Evolutionary conservation across 2,113 vertebrate species (phyloP).

Genomic region (Tricholaema leucomelas): DNA sequence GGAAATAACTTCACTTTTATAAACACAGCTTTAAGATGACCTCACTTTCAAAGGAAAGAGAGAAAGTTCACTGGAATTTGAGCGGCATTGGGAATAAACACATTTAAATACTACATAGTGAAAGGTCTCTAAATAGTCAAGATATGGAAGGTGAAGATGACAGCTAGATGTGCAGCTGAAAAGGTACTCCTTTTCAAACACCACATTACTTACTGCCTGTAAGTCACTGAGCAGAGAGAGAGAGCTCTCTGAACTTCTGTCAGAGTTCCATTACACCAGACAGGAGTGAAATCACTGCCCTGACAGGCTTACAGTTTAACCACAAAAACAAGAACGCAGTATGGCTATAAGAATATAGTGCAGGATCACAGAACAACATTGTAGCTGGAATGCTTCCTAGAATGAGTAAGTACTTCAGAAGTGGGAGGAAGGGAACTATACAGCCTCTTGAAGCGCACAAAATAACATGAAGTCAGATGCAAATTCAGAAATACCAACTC

Average conservation of each 20-base stretch:
- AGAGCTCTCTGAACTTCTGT: neutral
- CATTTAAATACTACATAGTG: neutral
- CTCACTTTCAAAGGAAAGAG: conserved; percentile 59
- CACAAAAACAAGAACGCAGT: conserved; percentile 47
- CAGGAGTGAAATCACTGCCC: conserved; percentile 18
- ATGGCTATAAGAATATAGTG: conserved; percentile 3
- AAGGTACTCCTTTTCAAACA: neutral
- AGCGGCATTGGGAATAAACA: conserved; percentile 36
- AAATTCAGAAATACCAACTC: conserved; percentile 19
- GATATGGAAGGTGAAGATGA: neutral
- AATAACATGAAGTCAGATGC: conserved; percentile 51
- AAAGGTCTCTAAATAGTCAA: neutral
- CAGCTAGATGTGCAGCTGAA: neutral
- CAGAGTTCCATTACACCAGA: neutral
- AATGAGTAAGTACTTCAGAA: conserved; percentile 60
- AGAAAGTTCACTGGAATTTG: conserved; percentile 39
- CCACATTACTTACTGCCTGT: neutral
- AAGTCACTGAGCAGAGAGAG: neutral
- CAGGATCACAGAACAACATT: conserved; percentile 45
- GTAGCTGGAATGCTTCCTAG: conserved; percentile 56
- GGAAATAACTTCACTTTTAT: conserved; percentile 63
- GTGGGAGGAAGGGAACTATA: conserved; percentile 59
- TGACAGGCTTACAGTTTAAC: conserved; percentile 45
- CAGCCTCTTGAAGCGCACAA: conserved; percentile 46
- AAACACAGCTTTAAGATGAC: conserved; percentile 71